These are phyloP conservation scores for Xerus rutilus DNA, from an alignment of 2,797 vertebrate species.

Conservation along the genomic window DNA sequence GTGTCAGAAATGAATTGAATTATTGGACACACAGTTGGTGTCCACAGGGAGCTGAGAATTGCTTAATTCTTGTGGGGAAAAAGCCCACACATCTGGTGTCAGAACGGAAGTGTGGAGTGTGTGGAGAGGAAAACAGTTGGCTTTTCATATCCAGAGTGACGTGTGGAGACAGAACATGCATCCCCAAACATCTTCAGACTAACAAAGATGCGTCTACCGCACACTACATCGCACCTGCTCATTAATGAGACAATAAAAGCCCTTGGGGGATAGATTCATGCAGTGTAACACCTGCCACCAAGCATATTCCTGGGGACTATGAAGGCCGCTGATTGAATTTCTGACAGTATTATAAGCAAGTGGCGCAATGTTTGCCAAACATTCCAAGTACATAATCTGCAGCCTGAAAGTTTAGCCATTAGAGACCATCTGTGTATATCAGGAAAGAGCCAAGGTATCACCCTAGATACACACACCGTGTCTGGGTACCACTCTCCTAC, in stretches of 20 bases:
- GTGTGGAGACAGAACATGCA: not conserved
- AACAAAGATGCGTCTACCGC: conserved; percentile 33
- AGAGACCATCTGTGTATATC: not conserved
- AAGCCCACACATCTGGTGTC: no score
- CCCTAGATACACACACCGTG: not conserved
- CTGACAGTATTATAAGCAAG: conserved; percentile 66
- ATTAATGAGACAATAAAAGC: conserved; percentile 67
- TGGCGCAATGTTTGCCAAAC: not conserved
- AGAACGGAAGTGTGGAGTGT: not conserved
- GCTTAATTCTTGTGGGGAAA: no score
- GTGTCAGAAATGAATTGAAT: not conserved
- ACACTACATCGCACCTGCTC: conserved; percentile 67
- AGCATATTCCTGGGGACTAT: not conserved
- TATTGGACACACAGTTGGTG: not conserved
- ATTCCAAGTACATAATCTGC: conserved; percentile 17
- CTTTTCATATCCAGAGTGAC: not conserved
- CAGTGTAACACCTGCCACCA: conserved; percentile 59
- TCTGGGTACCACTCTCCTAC: not conserved
- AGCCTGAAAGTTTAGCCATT: conserved; percentile 57
- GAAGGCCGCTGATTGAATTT: conserved; percentile 65
- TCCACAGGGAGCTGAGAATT: not conserved
- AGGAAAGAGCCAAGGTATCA: not conserved
- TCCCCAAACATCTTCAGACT: conserved; percentile 41
- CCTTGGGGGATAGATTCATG: not conserved
- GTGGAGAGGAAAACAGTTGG: not conserved